A percentile compares a stretch with the other conserved stretches of the same genome.
phyloP scores from a whole-genome alignment of 2,113 vertebrate species.

The Daboia siamensis region DNA sequence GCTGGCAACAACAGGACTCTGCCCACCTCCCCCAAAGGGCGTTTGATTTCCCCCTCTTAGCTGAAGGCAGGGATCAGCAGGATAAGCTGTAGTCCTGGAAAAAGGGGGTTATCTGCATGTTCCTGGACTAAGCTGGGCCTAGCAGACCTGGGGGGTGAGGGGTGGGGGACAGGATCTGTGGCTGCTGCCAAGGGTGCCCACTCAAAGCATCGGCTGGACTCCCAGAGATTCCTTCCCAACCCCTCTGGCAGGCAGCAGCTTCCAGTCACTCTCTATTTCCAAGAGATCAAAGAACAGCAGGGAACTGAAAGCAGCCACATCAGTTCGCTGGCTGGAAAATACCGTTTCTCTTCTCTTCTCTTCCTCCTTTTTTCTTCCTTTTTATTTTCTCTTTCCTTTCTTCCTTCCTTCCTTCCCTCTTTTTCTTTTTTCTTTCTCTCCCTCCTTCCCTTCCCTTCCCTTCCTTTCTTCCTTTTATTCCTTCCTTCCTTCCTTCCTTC shows the following conservation, averaged over 20 bases:
- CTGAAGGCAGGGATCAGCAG: not conserved
- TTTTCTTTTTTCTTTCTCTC: too few relatives aligned
- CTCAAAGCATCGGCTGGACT: not conserved
- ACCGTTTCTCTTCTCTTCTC: not conserved
- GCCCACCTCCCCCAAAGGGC: not conserved
- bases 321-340: not conserved
- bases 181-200: too few relatives aligned
- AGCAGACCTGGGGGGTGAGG: not conserved
- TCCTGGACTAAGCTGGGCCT: not conserved
- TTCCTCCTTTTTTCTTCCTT: too few relatives aligned
- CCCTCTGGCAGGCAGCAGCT: not conserved
- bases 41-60: not conserved
- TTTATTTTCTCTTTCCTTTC: too few relatives aligned
- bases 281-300: not conserved
- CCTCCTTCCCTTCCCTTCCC: too few relatives aligned
- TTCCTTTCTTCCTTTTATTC: too few relatives aligned
- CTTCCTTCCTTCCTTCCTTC: too few relatives aligned
- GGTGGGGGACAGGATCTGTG: not conserved
- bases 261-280: not conserved
- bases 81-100: not conserved
- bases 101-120: not conserved
- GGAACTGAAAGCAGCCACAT: not conserved
- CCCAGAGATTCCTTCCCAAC: not conserved
- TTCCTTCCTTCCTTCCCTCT: too few relatives aligned
- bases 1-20: not conserved